Percentiles rank a stretch among this genome's conserved stretches.
Conservation (phyloP, 2,797 vertebrate species). For the Furcifer pardalis region DNA sequence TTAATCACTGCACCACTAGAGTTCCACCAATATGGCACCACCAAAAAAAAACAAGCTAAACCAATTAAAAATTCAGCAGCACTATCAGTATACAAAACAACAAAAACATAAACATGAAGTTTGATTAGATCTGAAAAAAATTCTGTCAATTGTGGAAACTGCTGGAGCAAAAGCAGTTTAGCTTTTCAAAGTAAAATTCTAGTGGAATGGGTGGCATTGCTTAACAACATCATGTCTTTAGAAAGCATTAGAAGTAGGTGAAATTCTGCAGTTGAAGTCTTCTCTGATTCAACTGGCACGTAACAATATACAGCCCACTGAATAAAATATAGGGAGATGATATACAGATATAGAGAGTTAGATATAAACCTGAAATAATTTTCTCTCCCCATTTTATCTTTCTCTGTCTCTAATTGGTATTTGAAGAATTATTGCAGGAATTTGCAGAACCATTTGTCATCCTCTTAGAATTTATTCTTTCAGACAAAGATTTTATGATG, state of each 20-base stretch:
- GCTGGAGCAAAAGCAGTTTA: not conserved
- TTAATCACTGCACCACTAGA: too few relatives aligned
- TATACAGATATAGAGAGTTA: too few relatives aligned
- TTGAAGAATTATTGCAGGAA: not conserved
- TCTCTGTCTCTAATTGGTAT: not conserved
- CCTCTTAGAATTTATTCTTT: not conserved
- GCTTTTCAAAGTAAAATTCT: not conserved
- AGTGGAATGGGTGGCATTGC: not conserved
- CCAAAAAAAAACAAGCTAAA: not conserved
- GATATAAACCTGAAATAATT: too few relatives aligned
- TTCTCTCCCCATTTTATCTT: too few relatives aligned
- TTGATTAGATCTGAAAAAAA: too few relatives aligned
- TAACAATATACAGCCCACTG: too few relatives aligned
- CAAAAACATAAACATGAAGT: too few relatives aligned
- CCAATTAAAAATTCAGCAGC: not conserved
- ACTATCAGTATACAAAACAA: too few relatives aligned
- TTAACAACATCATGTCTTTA: not conserved
- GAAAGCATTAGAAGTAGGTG: not conserved
- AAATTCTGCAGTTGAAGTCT: not conserved
- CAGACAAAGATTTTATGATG: not conserved
- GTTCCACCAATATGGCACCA: too few relatives aligned
- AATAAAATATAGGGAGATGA: too few relatives aligned
- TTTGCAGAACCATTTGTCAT: not conserved
- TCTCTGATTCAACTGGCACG: too few relatives aligned
- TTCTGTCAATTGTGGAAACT: too few relatives aligned